These are phyloP conservation scores for Acrossocheilus wenchowensis DNA, from an alignment of 2,797 vertebrate species.

Conservation along the genomic window DNA sequence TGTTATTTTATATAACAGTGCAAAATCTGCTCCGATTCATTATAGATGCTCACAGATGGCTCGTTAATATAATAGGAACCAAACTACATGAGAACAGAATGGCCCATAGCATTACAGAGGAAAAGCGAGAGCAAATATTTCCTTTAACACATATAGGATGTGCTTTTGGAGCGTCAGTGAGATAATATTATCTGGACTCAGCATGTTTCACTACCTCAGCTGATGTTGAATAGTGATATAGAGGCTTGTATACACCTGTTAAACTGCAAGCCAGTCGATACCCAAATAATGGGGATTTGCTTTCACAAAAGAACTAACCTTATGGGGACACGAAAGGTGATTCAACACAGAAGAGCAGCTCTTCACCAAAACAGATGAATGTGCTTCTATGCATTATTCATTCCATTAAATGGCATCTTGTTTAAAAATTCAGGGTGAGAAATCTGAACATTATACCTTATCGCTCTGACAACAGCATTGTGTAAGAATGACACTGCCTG, in stretches of 20 bases:
- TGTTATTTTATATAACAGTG: constrained; percentile 14
- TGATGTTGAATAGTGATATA: constrained; percentile 36
- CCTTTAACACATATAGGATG: constrained; percentile 4
- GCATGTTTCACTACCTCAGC: constrained; percentile 27
- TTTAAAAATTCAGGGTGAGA: constrained; percentile 9
- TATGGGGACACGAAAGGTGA: constrained; percentile 23
- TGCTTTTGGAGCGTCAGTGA: not conserved
- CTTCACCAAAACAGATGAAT: constrained; percentile 13
- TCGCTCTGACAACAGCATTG: constrained; percentile 12
- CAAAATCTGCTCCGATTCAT: constrained; percentile 19
- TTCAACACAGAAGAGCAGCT: constrained; percentile 2
- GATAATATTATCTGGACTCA: constrained; percentile 17
- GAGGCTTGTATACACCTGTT: constrained; percentile 39
- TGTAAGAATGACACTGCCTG: constrained; percentile 37
- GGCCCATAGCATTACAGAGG: constrained; percentile 12
- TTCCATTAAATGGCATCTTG: constrained; percentile 19
- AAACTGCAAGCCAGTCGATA: constrained; percentile 27
- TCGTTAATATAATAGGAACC: constrained; percentile 18
- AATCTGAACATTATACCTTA: constrained; percentile 38
- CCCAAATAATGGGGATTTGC: constrained; percentile 25
- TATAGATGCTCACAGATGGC: constrained; percentile 36
- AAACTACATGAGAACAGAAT: constrained; percentile 35
- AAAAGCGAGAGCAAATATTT: constrained; percentile 6
- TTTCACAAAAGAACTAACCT: constrained; percentile 40
- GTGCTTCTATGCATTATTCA: constrained; percentile 44